Conservation (phyloP, 2,888 invertebrate species). For the Phrixothrix hirtus region DNA sequence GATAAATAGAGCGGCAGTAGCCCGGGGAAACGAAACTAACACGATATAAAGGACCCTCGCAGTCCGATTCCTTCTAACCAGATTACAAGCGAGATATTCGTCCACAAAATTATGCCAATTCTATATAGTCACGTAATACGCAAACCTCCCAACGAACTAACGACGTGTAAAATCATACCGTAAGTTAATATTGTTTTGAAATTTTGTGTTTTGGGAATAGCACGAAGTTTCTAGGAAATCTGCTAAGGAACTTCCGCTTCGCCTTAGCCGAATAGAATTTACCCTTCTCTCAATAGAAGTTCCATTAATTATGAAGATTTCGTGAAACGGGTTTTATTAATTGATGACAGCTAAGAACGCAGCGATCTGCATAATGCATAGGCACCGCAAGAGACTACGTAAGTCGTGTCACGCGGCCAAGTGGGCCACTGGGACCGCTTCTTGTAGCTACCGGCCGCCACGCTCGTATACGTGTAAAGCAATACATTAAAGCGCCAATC, state of each 20-base stretch:
- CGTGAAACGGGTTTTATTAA: slow-evolving; percentile 59
- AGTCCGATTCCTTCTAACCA: slow-evolving; percentile 49
- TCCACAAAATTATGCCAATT: slow-evolving; percentile 40
- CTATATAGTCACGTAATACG: slow-evolving; percentile 38
- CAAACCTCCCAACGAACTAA: slow-evolving; percentile 10
- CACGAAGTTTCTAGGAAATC: slow-evolving; percentile 11
- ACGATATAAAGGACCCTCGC: slow-evolving; percentile 53
- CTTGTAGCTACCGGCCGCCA: slow-evolving; percentile 27
- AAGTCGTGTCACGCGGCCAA: slow-evolving; percentile 41
- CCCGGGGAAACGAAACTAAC: slow-evolving; percentile 53
- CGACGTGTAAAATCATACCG: slow-evolving; percentile 9
- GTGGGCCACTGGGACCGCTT: slow-evolving; percentile 43
- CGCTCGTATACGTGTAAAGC: slow-evolving; percentile 34
- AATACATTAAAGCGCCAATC: slow-evolving; percentile 43
- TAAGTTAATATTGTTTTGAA: slow-evolving; percentile 7
- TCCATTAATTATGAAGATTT: slow-evolving; percentile 56
- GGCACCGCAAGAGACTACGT: slow-evolving; percentile 37
- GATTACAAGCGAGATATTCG: slow-evolving; percentile 51
- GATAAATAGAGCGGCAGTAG: slow-evolving; percentile 56
- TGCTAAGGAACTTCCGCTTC: slow-evolving; percentile 29
- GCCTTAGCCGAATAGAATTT: slow-evolving; percentile 26
- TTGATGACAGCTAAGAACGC: slow-evolving; percentile 56
- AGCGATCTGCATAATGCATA: slow-evolving; percentile 54
- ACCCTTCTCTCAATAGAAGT: slow-evolving; percentile 49
- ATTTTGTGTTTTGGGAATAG: not conserved